phyloP scores from a whole-genome alignment of 2,888 invertebrate species.

The Chydorus sphaericus region DNA sequence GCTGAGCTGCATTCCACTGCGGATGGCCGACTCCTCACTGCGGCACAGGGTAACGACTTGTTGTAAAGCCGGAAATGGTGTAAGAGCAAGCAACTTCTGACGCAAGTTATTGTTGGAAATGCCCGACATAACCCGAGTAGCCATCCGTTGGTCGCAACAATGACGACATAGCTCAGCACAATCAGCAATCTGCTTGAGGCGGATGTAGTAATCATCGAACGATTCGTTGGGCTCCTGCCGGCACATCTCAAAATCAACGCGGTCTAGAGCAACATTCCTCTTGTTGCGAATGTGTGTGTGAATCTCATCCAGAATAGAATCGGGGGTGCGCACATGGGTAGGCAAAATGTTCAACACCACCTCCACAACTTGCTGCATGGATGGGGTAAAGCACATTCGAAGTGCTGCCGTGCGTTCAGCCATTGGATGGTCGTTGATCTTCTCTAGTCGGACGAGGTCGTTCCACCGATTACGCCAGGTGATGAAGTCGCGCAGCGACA shows the following conservation, averaged over 20 bases:
- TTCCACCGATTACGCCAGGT: conserved; percentile 4
- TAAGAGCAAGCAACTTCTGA: background rate
- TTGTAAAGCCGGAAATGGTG: background rate
- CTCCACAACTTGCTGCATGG: background rate
- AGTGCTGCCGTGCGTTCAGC: background rate
- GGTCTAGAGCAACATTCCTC: background rate
- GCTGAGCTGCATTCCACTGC: background rate
- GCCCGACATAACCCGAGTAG: background rate
- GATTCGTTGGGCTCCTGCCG: conserved; percentile 3
- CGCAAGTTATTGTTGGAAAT: background rate
- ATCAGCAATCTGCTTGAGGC: background rate
- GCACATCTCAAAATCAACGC: background rate
- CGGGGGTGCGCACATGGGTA: background rate
- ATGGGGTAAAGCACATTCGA: background rate
- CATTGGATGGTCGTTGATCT: background rate
- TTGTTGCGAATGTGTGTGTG: background rate
- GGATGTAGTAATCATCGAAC: background rate
- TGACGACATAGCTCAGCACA: background rate
- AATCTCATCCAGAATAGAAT: background rate
- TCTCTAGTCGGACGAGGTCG: background rate
- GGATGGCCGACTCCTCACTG: background rate
- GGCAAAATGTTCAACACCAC: background rate
- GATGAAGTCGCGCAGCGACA: background rate
- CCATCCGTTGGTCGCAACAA: background rate
- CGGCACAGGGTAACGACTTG: background rate